phyloP scores from a whole-genome alignment of 2,113 vertebrate species.

The Phainopepla nitens region DNA sequence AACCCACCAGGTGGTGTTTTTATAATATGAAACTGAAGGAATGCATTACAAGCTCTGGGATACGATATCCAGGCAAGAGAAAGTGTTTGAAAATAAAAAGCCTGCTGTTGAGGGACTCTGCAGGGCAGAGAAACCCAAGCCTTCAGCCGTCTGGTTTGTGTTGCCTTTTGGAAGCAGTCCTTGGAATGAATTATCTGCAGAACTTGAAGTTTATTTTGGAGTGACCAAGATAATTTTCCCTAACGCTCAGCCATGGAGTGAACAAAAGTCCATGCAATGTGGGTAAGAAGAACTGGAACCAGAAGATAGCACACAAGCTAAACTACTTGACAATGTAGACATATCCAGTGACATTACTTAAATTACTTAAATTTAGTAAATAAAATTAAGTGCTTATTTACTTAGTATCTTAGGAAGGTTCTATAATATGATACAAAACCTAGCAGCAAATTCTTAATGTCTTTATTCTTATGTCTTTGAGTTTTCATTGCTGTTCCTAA shows the following conservation, averaged over 20 bases:
- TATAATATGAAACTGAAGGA: background rate
- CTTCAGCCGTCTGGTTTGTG: background rate
- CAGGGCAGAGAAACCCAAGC: background rate
- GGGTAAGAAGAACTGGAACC: background rate
- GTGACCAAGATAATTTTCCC: background rate
- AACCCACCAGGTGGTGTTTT: background rate
- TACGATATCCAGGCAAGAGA: background rate
- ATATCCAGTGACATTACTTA: background rate
- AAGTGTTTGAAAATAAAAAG: background rate
- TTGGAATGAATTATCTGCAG: background rate
- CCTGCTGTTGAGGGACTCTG: background rate
- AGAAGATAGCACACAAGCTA: background rate
- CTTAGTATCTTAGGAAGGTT: background rate
- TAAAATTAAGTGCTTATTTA: background rate
- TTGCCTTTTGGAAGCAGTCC: background rate
- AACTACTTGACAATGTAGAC: background rate
- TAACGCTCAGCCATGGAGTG: background rate
- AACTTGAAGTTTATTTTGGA: slow-evolving; percentile 23
- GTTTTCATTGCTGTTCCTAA: background rate
- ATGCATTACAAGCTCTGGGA: background rate
- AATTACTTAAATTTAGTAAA: background rate
- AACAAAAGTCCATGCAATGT: background rate
- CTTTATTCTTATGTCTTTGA: too few species aligned
- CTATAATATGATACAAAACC: background rate
- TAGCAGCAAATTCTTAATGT: background rate